Conservation (phyloP, 2,888 invertebrate genomes). For the Aporophyla nigra region DNA sequence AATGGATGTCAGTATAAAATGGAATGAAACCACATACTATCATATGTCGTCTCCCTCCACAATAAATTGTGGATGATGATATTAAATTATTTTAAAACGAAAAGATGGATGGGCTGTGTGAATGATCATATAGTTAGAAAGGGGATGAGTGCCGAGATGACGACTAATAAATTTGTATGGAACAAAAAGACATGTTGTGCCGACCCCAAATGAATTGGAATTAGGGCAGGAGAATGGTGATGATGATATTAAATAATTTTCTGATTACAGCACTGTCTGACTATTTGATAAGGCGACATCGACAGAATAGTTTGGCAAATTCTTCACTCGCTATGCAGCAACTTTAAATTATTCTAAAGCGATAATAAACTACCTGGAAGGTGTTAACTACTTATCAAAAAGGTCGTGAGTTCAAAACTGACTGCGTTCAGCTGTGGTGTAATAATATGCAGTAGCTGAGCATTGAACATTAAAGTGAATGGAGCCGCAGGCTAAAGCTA, state of each 20-base stretch:
- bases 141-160: no score
- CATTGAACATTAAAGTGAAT: conserved; percentile 57
- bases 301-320: neutral
- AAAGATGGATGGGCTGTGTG: no score
- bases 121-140: no score
- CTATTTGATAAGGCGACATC: neutral
- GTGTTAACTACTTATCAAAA: conserved; percentile 60
- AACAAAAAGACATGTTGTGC: no score
- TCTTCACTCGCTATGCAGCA: conserved; percentile 31
- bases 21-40: neutral
- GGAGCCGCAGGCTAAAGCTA: conserved; percentile 49
- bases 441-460: conserved; percentile 56
- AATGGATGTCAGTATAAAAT: neutral
- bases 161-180: no score
- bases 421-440: conserved; percentile 50
- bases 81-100: neutral
- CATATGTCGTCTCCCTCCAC: neutral
- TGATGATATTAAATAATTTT: neutral
- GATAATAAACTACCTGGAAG: conserved; percentile 53
- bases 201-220: no score
- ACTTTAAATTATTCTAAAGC: conserved; percentile 57
- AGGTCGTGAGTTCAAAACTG: conserved; percentile 62
- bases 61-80: neutral
- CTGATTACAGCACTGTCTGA: neutral
- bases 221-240: no score